Percentiles rank a stretch among this genome's conserved stretches.
These are phyloP conservation scores for Rhinopomastus cyanomelas DNA, from an alignment of 2,113 vertebrate species.

Conservation along the genomic window DNA sequence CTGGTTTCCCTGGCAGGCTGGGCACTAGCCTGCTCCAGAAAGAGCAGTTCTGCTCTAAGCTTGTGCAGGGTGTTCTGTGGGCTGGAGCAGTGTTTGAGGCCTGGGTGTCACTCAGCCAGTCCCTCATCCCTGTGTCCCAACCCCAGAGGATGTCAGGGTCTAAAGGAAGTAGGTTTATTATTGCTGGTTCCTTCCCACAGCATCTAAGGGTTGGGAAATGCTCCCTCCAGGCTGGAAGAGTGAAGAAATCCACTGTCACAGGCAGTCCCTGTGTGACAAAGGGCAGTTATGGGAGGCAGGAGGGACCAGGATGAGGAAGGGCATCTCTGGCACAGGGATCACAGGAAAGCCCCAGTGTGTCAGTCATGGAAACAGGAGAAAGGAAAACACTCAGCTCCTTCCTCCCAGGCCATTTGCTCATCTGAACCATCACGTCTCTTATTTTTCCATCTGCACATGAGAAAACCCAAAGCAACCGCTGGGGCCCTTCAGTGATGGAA, in stretches of 20 bases:
- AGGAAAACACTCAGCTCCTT: not conserved
- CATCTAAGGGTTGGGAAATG: not conserved
- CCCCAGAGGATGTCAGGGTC: not conserved
- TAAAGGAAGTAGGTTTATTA: not conserved
- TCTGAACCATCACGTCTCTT: not conserved
- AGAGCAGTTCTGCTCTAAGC: not conserved
- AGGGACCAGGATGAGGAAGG: not conserved
- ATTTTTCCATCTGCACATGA: not conserved
- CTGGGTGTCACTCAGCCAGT: rapidly evolving
- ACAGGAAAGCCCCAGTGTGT: not conserved
- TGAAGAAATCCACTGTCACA: not conserved
- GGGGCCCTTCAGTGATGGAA: not conserved
- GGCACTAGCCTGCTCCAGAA: not conserved
- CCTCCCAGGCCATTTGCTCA: not conserved
- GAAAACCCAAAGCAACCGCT: not conserved
- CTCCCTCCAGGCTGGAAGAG: not conserved
- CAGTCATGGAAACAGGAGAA: not conserved
- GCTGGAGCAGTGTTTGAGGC: not conserved
- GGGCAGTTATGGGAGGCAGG: not conserved
- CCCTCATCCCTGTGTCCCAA: not conserved
- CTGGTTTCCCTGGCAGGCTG: not conserved
- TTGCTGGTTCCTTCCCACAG: not conserved
- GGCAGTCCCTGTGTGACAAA: not conserved
- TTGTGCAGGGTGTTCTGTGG: rapidly evolving
- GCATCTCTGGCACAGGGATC: not conserved